These are phyloP conservation scores for Rhegmatorhina hoffmannsi DNA, from an alignment of 2,113 vertebrate species.

Conservation along the genomic window DNA sequence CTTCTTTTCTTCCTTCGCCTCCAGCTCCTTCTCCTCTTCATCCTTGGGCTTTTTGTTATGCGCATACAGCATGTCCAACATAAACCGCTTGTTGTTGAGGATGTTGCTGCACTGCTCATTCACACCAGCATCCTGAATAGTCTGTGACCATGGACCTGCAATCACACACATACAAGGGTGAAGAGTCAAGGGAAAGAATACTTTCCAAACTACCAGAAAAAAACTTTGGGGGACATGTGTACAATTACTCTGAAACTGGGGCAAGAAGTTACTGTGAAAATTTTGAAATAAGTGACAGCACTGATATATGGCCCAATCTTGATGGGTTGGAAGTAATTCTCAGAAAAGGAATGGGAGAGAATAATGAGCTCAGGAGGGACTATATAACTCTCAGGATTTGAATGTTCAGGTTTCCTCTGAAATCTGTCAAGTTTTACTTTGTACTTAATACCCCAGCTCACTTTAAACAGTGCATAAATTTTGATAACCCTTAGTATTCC, in stretches of 20 bases:
- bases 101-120: conserved; percentile 89
- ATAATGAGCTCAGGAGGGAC: not conserved
- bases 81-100: conserved; percentile 91
- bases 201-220: not conserved
- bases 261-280: not conserved
- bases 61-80: conserved; percentile 96
- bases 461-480: not conserved
- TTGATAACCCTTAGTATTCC: not conserved
- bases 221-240: not conserved
- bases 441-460: not conserved
- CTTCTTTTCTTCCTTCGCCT: conserved; percentile 75
- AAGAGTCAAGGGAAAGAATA: not conserved
- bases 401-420: not conserved
- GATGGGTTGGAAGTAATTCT: not conserved
- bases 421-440: not conserved
- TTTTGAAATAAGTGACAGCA: not conserved
- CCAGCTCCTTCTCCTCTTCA: conserved; percentile 77
- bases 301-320: not conserved
- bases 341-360: not conserved
- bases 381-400: not conserved
- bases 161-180: not conserved
- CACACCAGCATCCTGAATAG: conserved; percentile 81
- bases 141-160: conserved; percentile 84
- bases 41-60: conserved; percentile 83
- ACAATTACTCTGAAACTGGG: not conserved